Percentiles rank a stretch among this genome's conserved stretches.
Conservation (phyloP, 2,113 vertebrate species). For the Datnioides undecimradiatus region DNA sequence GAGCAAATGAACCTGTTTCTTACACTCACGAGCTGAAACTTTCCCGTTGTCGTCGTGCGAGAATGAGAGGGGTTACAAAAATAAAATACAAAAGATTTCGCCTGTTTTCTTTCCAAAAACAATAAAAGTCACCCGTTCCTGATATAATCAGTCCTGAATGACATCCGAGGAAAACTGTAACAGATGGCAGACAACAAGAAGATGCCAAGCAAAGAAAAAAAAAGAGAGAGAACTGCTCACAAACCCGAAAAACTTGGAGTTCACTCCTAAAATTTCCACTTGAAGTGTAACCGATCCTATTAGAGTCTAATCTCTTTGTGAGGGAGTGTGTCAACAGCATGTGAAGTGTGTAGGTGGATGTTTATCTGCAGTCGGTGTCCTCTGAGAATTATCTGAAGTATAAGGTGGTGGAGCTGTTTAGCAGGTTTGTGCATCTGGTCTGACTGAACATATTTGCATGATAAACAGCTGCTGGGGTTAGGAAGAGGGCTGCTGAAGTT, state of each 20-base stretch:
- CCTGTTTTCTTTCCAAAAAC: neutral
- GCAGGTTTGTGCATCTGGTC: conserved; percentile 52
- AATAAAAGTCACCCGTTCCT: conserved; percentile 7
- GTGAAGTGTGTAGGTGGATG: conserved; percentile 71
- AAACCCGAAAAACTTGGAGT: conserved; percentile 31
- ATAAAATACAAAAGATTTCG: neutral
- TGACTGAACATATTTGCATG: conserved; percentile 57
- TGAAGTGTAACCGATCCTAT: conserved; percentile 59
- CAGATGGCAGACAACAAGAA: conserved; percentile 33
- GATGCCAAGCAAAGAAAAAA: conserved; percentile 26
- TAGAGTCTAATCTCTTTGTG: conserved; percentile 61
- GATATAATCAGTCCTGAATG: neutral
- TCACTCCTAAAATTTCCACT: conserved; percentile 39
- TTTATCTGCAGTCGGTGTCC: conserved; percentile 48
- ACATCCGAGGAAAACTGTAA: conserved; percentile 5
- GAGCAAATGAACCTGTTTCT: neutral
- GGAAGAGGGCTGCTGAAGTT: conserved; percentile 11
- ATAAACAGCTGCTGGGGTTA: conserved; percentile 42
- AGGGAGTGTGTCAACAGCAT: conserved; percentile 65
- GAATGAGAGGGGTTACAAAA: neutral
- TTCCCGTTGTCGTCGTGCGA: neutral
- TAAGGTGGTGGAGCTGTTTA: conserved; percentile 51
- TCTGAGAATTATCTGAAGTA: conserved; percentile 51
- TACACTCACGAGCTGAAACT: neutral
- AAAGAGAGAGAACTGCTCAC: conserved; percentile 9